phyloP scores from a whole-genome alignment of 2,888 invertebrate species.

The Chymomyza procnemis region DNA sequence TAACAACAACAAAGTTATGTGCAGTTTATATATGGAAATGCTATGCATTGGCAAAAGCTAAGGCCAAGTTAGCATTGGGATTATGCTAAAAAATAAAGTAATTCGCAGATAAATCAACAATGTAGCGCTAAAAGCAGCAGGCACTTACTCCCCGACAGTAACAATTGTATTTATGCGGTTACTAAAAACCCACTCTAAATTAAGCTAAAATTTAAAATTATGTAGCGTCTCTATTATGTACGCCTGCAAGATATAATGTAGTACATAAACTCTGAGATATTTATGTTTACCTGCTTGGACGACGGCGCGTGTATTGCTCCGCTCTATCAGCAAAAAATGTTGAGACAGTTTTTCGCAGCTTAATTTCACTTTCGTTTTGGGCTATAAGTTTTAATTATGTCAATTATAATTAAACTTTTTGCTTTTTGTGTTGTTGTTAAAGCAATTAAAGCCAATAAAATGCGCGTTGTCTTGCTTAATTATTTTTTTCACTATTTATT shows the following conservation, averaged over 20 bases:
- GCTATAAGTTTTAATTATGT: slow-evolving; percentile 2
- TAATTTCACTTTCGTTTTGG: slow-evolving; percentile 2
- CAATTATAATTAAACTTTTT: slow-evolving; percentile 7
- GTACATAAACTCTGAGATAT: too few relatives aligned
- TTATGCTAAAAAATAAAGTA: slow-evolving; percentile 8
- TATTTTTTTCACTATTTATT: slow-evolving; percentile 12
- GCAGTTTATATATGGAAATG: slow-evolving; percentile 36
- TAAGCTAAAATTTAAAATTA: too few relatives aligned
- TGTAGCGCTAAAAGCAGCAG: not conserved
- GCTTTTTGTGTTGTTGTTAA: slow-evolving; percentile 4
- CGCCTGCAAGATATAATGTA: too few relatives aligned
- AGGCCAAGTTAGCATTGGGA: not conserved
- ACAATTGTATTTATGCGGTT: not conserved
- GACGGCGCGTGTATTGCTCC: slow-evolving; percentile 8
- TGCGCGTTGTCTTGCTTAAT: slow-evolving; percentile 21
- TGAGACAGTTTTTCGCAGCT: slow-evolving; percentile 15
- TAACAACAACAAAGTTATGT: slow-evolving; percentile 30
- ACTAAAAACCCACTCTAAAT: not conserved
- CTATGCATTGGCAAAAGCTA: slow-evolving; percentile 17
- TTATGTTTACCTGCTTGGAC: not conserved
- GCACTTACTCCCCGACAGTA: not conserved
- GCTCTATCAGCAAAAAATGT: not conserved
- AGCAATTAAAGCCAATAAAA: slow-evolving; percentile 42
- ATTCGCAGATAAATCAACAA: not conserved
- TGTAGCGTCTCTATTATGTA: too few relatives aligned